Base-by-base conservation (phyloP, 1,140 invertebrate genomes). In the Drosophila nikananu region DNA sequence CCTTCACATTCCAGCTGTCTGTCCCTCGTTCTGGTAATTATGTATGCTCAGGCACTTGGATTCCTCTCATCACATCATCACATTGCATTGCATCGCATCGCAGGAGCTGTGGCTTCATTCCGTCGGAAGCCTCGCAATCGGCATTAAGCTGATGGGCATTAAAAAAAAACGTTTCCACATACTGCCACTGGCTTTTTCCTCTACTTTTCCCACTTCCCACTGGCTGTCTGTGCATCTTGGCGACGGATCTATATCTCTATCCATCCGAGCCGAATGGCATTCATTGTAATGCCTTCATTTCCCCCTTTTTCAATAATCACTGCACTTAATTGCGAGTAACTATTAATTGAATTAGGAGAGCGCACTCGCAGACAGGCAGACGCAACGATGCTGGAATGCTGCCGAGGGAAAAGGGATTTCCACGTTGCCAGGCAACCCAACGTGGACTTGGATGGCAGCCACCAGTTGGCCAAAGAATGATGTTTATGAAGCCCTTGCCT, bases 281-380 rank as follows among this genome's bases (percentile, higher is more conserved):
- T 57, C 61, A 77, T 77, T 77, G 64, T 77, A 61, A 77, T 77
- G 74, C 57, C 64, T 70, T 67, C 55, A 55, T 66, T 39, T 59
- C 48, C 72, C 72, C 39, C 52, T 77, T 77, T 77, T 77, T 67
- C 75, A 77, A 77, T 77, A 77, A 77, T 77, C 75, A 77, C 75
- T 77, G 74, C 75, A 77, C 74, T 77, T 77, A 77, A 77, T 77
- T 77, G 65, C 63, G 42, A 70, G 42, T 52, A 70, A 68, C 75
- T 77, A 77, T 77, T 77, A 77, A 77, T 77, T 77, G 75, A 77
- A 77, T 77, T 77, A 77, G 57, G 55, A 70, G 64, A 37, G 64
- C 51, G 52, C 30, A 55, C 73, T 42, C 19, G 17, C 71, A 65
- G 39, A 39, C 44, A 44, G 10, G 10, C 23, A 27, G 27, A 27